A percentile compares a stretch with the other conserved stretches of the same genome.
Conservation (phyloP, 2,797 vertebrate genomes). For the Fringilla coelebs region DNA sequence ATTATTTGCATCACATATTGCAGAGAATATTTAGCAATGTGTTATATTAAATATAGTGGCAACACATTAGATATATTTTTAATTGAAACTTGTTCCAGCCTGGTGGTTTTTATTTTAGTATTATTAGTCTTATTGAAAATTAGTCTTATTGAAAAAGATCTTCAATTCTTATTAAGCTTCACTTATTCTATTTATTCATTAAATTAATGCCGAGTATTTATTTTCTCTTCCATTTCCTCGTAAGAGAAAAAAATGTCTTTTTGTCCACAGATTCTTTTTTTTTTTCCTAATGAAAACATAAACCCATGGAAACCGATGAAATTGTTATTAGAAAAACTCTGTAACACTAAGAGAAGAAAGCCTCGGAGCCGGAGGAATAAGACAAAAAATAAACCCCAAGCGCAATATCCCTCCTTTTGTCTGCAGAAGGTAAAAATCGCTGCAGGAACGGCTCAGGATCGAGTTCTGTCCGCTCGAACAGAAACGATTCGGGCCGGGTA, state of each 20-base stretch:
- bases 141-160: background rate
- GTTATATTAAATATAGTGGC: slow-evolving; percentile 36
- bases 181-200: background rate
- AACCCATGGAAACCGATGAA: background rate
- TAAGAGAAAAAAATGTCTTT: background rate
- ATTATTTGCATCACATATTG: slow-evolving; percentile 16
- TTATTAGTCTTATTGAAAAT: no score
- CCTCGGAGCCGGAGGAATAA: background rate
- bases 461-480: background rate
- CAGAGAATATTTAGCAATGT: slow-evolving; percentile 38
- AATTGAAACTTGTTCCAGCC: slow-evolving; percentile 42
- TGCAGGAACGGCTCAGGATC: background rate
- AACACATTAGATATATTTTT: slow-evolving; percentile 34
- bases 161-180: background rate
- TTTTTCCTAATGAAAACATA: background rate
- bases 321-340: background rate
- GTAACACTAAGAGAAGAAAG: background rate
- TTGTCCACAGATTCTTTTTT: background rate
- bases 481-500: background rate
- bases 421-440: background rate
- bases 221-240: background rate
- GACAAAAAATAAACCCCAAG: background rate
- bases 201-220: background rate
- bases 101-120: slow-evolving; percentile 24
- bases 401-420: background rate